Evolutionary conservation across 2,888 invertebrate genomes (phyloP).

Genomic region (Cerastis rubricosa): DNA sequence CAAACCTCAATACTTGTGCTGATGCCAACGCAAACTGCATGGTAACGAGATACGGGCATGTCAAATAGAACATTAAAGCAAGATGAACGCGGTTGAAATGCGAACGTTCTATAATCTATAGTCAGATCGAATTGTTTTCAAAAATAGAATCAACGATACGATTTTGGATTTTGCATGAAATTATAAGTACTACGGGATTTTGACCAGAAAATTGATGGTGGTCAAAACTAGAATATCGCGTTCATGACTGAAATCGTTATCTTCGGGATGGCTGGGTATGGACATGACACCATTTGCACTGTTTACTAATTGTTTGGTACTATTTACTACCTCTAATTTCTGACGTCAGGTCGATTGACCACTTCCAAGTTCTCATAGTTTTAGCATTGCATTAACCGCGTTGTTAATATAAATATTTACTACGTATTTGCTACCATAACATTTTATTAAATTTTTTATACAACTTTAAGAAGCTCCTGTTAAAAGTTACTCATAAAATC

Average conservation of each 20-base stretch:
- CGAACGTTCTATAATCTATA: constrained; percentile 22
- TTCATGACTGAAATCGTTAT: not conserved
- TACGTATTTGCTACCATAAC: no score
- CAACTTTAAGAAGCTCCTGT: no score
- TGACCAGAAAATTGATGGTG: constrained; percentile 1
- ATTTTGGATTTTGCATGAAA: not conserved
- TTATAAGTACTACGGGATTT: not conserved
- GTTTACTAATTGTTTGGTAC: no score
- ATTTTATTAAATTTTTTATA: no score
- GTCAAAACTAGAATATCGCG: not conserved
- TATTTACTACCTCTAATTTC: no score
- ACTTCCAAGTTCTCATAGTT: no score
- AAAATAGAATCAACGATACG: constrained; percentile 1
- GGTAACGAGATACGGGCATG: constrained; percentile 53
- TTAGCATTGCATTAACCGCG: no score
- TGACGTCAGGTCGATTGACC: no score
- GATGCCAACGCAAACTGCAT: constrained; percentile 47
- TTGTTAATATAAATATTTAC: no score
- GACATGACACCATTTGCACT: no score
- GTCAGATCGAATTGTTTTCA: not conserved
- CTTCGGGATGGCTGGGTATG: no score
- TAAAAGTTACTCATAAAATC: no score
- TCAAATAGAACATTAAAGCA: constrained; percentile 54
- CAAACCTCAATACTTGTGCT: constrained; percentile 40
- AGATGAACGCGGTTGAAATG: constrained; percentile 31